Conservation (phyloP, 2,888 invertebrate genomes). For the Drosophila koepferae region DNA sequence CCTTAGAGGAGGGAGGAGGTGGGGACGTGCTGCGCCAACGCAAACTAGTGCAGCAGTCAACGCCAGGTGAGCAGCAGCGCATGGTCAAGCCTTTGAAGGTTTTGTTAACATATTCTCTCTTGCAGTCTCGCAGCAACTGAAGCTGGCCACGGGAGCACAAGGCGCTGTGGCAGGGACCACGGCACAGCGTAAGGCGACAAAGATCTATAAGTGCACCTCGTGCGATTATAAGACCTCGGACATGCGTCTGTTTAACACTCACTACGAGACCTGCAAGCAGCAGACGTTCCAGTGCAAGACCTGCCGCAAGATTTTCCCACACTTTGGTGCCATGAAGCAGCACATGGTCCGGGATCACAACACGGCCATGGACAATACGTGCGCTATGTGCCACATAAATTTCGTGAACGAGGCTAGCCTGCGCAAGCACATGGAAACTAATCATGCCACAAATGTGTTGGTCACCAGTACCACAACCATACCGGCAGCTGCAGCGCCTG, state of each 20-base stretch:
- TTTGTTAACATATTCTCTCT: background rate
- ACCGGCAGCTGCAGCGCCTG: conserved; percentile 79
- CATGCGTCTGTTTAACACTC: conserved; percentile 84
- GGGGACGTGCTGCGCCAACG: conserved; percentile 67
- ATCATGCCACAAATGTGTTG: conserved; percentile 84
- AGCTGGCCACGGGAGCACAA: conserved; percentile 67
- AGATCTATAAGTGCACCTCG: conserved; percentile 85
- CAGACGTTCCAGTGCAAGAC: conserved; percentile 85
- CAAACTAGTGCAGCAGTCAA: conserved; percentile 76
- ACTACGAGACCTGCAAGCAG: conserved; percentile 85
- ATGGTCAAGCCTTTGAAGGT: background rate
- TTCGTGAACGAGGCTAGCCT: conserved; percentile 83
- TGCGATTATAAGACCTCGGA: conserved; percentile 85
- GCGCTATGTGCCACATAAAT: conserved; percentile 84
- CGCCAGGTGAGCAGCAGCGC: conserved; percentile 66
- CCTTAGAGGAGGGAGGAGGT: conserved; percentile 62
- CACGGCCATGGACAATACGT: conserved; percentile 83
- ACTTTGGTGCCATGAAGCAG: conserved; percentile 83
- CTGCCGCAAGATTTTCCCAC: conserved; percentile 84
- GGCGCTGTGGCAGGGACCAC: conserved; percentile 57
- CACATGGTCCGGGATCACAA: conserved; percentile 85
- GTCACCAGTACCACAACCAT: conserved; percentile 82
- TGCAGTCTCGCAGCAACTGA: conserved; percentile 60
- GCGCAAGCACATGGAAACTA: conserved; percentile 85
- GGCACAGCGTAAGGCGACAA: conserved; percentile 82